phyloP scores from a whole-genome alignment of 2,113 vertebrate species.

The Proterorhinus semilunaris region DNA sequence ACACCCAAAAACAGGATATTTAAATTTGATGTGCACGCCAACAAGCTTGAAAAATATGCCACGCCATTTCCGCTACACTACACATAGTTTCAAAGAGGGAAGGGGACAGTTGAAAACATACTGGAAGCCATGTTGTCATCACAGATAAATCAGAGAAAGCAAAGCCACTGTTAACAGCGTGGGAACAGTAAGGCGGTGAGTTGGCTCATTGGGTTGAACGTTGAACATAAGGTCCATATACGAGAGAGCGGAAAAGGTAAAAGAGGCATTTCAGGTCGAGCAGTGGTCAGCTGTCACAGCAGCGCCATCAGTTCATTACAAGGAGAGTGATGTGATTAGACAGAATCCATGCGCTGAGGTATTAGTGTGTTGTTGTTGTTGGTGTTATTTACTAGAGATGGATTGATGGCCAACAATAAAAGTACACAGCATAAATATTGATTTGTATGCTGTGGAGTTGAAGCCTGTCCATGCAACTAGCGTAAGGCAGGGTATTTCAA shows the following conservation, averaged over 20 bases:
- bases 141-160: constrained; percentile 41
- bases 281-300: constrained; percentile 5
- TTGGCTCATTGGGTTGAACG: constrained; percentile 11
- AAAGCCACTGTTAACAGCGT: constrained; percentile 18
- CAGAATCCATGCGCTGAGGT: neutral
- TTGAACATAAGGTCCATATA: constrained; percentile 18
- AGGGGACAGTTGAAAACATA: constrained; percentile 37
- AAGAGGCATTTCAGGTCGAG: constrained; percentile 5
- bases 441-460: no score
- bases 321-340: neutral
- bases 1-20: neutral
- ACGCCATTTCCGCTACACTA: constrained; percentile 14
- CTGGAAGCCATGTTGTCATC: constrained; percentile 50
- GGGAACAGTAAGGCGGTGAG: constrained; percentile 1
- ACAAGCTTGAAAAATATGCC: neutral
- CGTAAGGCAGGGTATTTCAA: no score
- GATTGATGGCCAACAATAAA: no score
- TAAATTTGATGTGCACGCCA: neutral
- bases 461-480: no score
- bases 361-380: no score
- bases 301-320: neutral
- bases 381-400: no score
- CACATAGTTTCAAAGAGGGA: constrained; percentile 32
- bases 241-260: neutral
- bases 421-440: no score